These are phyloP conservation scores for Acronicta alni DNA, from an alignment of 2,888 invertebrate genomes.

Conservation along the genomic window DNA sequence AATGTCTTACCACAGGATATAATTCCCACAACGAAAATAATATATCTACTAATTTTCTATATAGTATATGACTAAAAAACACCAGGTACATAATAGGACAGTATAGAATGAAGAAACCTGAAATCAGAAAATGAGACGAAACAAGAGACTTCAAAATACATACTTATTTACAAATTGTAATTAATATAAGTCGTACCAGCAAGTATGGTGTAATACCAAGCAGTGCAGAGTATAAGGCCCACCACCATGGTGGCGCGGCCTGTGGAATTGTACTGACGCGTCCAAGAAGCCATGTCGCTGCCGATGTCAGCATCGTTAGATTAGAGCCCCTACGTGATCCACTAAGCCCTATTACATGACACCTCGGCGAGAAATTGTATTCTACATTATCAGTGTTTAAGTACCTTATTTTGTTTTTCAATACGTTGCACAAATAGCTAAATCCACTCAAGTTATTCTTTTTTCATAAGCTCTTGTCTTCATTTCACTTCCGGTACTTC, in stretches of 20 bases:
- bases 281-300: slow-evolving; percentile 71
- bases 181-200: slow-evolving; percentile 69
- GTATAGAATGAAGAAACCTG: slow-evolving; percentile 89
- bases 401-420: slow-evolving; percentile 18
- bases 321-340: slow-evolving; percentile 80
- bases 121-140: slow-evolving; percentile 59
- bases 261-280: slow-evolving; percentile 61
- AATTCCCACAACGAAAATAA: slow-evolving; percentile 95
- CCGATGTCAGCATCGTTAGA: slow-evolving; percentile 58
- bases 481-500: slow-evolving; percentile 15
- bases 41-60: slow-evolving; percentile 91
- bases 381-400: slow-evolving; percentile 44
- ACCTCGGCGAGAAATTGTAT: slow-evolving; percentile 51
- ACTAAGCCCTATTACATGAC: slow-evolving; percentile 68
- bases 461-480: slow-evolving; percentile 2
- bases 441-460: background rate
- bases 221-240: slow-evolving; percentile 77
- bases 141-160: slow-evolving; percentile 17
- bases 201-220: slow-evolving; percentile 84
- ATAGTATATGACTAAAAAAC: slow-evolving; percentile 91
- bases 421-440: slow-evolving; percentile 4
- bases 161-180: background rate
- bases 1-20: slow-evolving; percentile 93
- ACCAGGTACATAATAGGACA: slow-evolving; percentile 93
- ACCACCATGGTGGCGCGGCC: slow-evolving; percentile 75